A percentile compares a stretch with the other conserved stretches of the same genome.
Evolutionary conservation across 1,140 invertebrate species (phyloP).

Genomic region (Thaumatotibia leucotreta): DNA sequence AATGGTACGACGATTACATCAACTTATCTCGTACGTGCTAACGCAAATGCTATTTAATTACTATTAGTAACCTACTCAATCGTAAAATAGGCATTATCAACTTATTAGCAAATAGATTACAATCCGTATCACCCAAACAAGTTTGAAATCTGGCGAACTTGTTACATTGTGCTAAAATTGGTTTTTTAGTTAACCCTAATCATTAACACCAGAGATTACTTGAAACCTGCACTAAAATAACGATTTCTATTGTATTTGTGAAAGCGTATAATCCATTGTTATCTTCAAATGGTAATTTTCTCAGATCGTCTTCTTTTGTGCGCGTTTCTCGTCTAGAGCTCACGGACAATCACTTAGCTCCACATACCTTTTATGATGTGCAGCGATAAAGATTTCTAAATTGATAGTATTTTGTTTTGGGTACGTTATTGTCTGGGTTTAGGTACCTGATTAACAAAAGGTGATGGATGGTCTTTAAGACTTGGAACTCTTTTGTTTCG

Average conservation of each 20-base stretch:
- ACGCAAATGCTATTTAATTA: slow-evolving; percentile 15
- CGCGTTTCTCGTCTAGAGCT: not conserved
- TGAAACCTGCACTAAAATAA: not conserved
- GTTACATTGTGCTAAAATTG: not conserved
- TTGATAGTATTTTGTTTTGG: not conserved
- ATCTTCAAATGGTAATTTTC: not conserved
- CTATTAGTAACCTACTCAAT: slow-evolving; percentile 5
- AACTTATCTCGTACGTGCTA: slow-evolving; percentile 27
- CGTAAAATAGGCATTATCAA: slow-evolving; percentile 12
- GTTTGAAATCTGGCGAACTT: not conserved
- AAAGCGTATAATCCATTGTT: slow-evolving; percentile 9
- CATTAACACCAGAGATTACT: not conserved
- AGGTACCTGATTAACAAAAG: not conserved
- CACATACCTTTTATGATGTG: not conserved
- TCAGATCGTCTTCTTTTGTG: slow-evolving; percentile 10
- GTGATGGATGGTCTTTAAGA: not conserved
- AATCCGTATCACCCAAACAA: slow-evolving; percentile 5
- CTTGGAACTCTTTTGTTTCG: not conserved
- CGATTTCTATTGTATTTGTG: not conserved
- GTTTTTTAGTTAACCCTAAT: not conserved
- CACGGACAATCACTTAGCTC: not conserved
- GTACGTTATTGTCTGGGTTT: not conserved
- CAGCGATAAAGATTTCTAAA: not conserved
- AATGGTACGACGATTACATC: slow-evolving; percentile 32
- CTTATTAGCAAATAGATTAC: slow-evolving; percentile 11